Evolutionary conservation across 2,888 invertebrate species (phyloP).

Genomic region (Exephanes ischioxanthus): DNA sequence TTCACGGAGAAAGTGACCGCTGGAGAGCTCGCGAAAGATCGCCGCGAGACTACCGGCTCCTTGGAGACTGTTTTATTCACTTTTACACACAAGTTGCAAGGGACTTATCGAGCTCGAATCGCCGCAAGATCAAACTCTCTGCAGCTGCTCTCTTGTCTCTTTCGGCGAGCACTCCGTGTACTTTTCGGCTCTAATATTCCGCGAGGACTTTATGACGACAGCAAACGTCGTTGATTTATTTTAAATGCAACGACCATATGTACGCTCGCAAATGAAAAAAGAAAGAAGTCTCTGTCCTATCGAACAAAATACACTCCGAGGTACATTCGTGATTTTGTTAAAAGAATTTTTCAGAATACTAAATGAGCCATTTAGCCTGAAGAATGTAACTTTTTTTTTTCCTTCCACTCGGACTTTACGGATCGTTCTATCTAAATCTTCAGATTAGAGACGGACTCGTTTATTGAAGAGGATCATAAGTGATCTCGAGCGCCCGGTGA

Average conservation of each 20-base stretch:
- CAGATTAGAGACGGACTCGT: neutral
- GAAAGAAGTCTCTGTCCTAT: neutral
- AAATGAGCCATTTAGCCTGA: too few relatives aligned
- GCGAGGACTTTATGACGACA: neutral
- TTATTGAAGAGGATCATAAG: neutral
- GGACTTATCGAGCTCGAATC: slow-evolving; percentile 51
- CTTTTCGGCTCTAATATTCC: slow-evolving; percentile 17
- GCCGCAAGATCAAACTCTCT: slow-evolving; percentile 22
- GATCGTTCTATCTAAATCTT: too few relatives aligned
- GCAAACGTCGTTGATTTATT: neutral
- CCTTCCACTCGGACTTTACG: too few relatives aligned
- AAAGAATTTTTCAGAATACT: too few relatives aligned
- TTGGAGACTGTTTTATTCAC: slow-evolving; percentile 56
- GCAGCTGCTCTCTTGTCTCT: slow-evolving; percentile 52
- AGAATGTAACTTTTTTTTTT: too few relatives aligned
- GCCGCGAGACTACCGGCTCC: slow-evolving; percentile 31
- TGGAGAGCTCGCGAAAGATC: slow-evolving; percentile 51
- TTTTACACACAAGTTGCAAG: slow-evolving; percentile 59
- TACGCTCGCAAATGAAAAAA: neutral
- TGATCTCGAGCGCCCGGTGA: slow-evolving; percentile 18
- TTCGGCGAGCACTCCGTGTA: neutral
- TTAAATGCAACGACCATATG: neutral
- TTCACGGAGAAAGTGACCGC: slow-evolving; percentile 71
- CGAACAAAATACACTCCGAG: too few relatives aligned
- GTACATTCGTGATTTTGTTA: too few relatives aligned